Base-by-base conservation (phyloP, 2,888 invertebrate genomes). In the Tinea pellionella region DNA sequence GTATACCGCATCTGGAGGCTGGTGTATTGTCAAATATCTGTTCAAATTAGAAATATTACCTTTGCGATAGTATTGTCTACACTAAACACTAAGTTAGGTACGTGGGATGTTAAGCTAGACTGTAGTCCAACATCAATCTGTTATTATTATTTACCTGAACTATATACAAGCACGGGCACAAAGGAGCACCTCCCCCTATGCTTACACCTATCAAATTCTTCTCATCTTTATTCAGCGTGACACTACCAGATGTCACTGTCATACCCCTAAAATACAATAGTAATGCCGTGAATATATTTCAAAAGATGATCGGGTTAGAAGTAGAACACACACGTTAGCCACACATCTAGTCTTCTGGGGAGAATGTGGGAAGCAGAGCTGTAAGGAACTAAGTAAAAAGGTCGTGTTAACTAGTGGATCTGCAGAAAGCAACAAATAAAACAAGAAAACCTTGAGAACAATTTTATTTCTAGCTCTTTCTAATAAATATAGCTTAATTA, bases 11-110 rank as follows among this genome's bases (percentile, higher is more conserved):
- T 67, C 91, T 90, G 0, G 96, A 92, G 0, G 98, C 97, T 8
- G 99, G 97, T 0, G 99, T 99, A 72, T 97, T 97, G 80, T 99
- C 99, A 72, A 99, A 99, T 63, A 97, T 94, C 93, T 93, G 69
- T 2, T 69, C 68, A 60, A 42, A 18, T 24, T 3, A 3, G 24
- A 24, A 60, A n/a, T n/a, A n/a, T n/a, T n/a, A n/a, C n/a, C n/a
- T n/a, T n/a, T n/a, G n/a, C n/a, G n/a, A n/a, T n/a, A n/a, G n/a
- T n/a, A n/a, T n/a, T n/a, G n/a, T n/a, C n/a, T n/a, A n/a, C n/a
- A n/a, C n/a, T n/a, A n/a, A n/a, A n/a, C n/a, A n/a, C n/a, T n/a
- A n/a, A n/a, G n/a, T n/a, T n/a, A n/a, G n/a, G n/a, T n/a, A n/a
- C n/a, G n/a, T n/a, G n/a, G n/a, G n/a, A n/a, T n/a, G n/a, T n/a